Conservation (phyloP, 2,113 vertebrate genomes). For the Cyanoramphus novaezelandiae region DNA sequence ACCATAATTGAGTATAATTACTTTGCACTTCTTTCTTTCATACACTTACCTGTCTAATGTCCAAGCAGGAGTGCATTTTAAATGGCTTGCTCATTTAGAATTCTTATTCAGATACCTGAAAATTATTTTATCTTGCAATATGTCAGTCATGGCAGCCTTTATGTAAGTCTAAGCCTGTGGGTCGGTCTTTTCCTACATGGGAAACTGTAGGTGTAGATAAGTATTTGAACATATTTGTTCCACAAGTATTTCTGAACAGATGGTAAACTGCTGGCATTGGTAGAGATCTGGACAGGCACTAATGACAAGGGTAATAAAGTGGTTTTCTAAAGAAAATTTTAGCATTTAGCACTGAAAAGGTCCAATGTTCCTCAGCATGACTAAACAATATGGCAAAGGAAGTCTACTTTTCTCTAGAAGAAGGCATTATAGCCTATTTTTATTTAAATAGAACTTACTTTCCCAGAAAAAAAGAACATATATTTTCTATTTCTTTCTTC, state of each 20-base stretch:
- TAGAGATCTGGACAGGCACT: slow-evolving; percentile 6
- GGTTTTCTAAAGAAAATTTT: neutral
- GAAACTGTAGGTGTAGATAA: slow-evolving; percentile 11
- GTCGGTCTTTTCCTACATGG: neutral
- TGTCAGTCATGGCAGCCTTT: neutral
- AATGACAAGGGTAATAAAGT: slow-evolving; percentile 33
- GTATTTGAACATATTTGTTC: neutral
- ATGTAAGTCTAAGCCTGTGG: neutral
- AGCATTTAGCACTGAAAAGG: neutral
- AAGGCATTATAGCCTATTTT: neutral
- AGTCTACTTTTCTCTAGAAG: neutral
- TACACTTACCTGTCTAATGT: neutral
- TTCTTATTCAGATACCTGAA: neutral
- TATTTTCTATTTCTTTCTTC: neutral
- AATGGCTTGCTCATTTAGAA: neutral
- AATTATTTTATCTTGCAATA: neutral
- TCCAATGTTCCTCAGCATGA: neutral
- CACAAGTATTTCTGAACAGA: slow-evolving; percentile 25
- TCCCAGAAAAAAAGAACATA: neutral
- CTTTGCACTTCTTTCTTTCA: neutral
- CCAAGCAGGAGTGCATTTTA: neutral
- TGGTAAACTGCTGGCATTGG: neutral
- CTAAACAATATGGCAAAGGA: neutral
- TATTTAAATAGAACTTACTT: neutral
- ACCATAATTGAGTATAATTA: neutral